Conservation (phyloP, 2,113 vertebrate species). For the Aldabrachelys gigantea region DNA sequence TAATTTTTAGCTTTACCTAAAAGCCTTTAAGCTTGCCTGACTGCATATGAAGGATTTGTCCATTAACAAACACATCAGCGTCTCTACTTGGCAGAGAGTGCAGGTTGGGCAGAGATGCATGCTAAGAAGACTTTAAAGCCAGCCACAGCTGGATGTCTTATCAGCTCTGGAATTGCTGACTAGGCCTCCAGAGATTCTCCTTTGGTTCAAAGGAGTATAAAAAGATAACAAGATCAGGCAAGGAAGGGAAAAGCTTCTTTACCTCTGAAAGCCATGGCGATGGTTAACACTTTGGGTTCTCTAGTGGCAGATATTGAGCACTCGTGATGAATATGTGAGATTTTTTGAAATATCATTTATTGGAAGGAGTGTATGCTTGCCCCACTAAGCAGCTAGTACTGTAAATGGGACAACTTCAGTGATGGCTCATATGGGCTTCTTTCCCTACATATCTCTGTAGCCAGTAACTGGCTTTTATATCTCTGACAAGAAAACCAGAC, state of each 20-base stretch:
- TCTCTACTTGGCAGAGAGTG: constrained; percentile 5
- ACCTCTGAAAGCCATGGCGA: accelerated
- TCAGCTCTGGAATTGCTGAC: constrained; percentile 51
- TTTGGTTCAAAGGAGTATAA: constrained; percentile 40
- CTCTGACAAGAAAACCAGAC: background rate
- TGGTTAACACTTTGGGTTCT: constrained; percentile 20
- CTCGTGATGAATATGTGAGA: background rate
- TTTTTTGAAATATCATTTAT: background rate
- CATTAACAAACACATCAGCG: constrained; percentile 16
- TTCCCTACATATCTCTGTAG: background rate
- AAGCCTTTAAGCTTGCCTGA: background rate
- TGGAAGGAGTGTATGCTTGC: constrained; percentile 14
- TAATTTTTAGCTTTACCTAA: background rate
- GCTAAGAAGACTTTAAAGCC: constrained; percentile 19
- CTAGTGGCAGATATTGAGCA: background rate
- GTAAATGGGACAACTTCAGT: background rate
- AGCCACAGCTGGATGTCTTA: constrained; percentile 6
- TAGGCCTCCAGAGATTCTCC: constrained; percentile 36
- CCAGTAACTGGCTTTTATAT: background rate
- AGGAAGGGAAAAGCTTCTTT: constrained; percentile 31
- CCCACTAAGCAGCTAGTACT: background rate
- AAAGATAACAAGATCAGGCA: constrained; percentile 50
- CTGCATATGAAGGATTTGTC: constrained; percentile 15
- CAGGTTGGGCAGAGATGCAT: background rate
- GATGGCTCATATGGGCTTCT: background rate